phyloP scores from a whole-genome alignment of 2,888 invertebrate species.

The Cerastis leucographa region DNA sequence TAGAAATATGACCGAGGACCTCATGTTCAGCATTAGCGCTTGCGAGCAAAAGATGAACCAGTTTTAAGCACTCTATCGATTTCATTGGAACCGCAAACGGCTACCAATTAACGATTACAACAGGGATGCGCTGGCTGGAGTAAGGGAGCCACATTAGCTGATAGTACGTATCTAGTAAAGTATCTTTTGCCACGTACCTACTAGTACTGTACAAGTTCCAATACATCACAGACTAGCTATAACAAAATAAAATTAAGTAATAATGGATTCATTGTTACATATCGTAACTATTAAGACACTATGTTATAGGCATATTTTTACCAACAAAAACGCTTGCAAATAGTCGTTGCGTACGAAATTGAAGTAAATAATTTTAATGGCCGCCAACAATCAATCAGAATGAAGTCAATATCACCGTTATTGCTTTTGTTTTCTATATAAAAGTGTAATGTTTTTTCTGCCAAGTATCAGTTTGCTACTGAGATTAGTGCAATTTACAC shows the following conservation, averaged over 20 bases:
- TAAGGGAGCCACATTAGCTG: not conserved
- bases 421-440: constrained; percentile 65
- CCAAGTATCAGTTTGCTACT: constrained; percentile 66
- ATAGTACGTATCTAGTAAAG: too few species aligned
- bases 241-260: not conserved
- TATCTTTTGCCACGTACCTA: too few species aligned
- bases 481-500: constrained; percentile 39
- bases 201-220: not conserved
- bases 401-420: constrained; percentile 61
- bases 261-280: not conserved
- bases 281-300: not conserved
- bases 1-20: not conserved
- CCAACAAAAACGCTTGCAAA: constrained; percentile 40
- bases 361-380: constrained; percentile 45
- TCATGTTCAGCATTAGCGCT: not conserved
- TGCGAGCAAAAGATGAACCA: not conserved
- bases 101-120: not conserved
- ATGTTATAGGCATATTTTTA: constrained; percentile 27
- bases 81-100: not conserved
- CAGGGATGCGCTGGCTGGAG: not conserved
- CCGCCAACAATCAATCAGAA: constrained; percentile 37
- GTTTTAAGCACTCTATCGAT: not conserved
- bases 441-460: constrained; percentile 57
- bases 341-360: constrained; percentile 43
- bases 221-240: not conserved